Evolutionary conservation across 2,797 vertebrate species (phyloP).

Genomic region (Anisognathus igniventris): DNA sequence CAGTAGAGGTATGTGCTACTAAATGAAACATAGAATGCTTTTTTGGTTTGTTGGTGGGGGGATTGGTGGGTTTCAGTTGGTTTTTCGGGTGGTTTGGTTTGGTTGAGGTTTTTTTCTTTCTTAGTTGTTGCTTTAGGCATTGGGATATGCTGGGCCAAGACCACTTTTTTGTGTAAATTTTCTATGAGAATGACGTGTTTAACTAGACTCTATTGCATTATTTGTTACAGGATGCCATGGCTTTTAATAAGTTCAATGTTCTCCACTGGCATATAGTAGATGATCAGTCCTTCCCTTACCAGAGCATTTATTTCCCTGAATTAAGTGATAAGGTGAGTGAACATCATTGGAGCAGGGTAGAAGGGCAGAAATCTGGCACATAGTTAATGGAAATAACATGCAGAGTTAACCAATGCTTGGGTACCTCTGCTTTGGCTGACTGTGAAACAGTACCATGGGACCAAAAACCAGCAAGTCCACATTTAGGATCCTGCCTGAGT

Average conservation of each 20-base stretch:
- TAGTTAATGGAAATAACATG: not conserved
- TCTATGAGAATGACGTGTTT: not conserved
- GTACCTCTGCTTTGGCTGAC: not conserved
- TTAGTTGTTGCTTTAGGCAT: not conserved
- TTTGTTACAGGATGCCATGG: conserved; percentile 88
- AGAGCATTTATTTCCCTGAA: conserved; percentile 86
- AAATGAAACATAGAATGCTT: not conserved
- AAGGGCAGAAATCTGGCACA: not conserved
- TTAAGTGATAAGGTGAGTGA: conserved; percentile 86
- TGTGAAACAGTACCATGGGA: not conserved
- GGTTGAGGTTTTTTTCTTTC: not conserved
- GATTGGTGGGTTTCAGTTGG: not conserved
- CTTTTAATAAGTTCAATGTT: conserved; percentile 96
- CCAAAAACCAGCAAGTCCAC: not conserved
- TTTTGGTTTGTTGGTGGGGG: not conserved
- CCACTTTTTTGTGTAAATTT: not conserved
- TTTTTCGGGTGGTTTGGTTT: not conserved
- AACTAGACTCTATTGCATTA: not conserved
- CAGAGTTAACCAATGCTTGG: not conserved
- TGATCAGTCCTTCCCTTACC: conserved; percentile 90
- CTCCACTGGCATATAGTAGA: conserved; percentile 98
- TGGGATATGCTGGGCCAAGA: not conserved
- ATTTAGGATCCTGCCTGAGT: not conserved
- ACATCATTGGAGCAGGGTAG: not conserved
- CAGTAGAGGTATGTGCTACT: not conserved